A percentile compares a stretch with the other conserved stretches of the same genome.
Conservation (phyloP, 1,140 invertebrate species). For the Pseudachorutes palmiensis region DNA sequence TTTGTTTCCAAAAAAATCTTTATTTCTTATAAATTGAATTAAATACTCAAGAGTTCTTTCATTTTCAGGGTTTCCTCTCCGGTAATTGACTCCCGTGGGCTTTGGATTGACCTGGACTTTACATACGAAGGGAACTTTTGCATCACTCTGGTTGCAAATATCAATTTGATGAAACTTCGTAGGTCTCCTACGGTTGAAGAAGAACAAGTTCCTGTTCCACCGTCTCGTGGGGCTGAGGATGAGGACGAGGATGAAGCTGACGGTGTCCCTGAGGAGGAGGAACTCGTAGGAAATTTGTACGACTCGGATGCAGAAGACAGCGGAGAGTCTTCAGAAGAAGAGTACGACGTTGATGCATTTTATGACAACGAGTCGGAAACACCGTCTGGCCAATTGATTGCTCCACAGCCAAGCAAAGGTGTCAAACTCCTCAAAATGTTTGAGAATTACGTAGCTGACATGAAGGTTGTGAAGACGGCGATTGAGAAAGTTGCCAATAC, state of each 20-base stretch:
- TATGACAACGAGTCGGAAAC: neutral
- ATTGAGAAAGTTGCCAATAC: slow-evolving; percentile 72
- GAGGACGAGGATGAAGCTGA: neutral
- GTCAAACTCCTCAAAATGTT: slow-evolving; percentile 71
- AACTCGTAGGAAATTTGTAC: slow-evolving; percentile 47
- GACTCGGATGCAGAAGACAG: slow-evolving; percentile 84
- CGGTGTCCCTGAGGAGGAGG: neutral
- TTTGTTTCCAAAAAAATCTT: no score
- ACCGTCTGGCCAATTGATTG: neutral
- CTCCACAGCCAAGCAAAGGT: slow-evolving; percentile 51
- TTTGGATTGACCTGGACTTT: slow-evolving; percentile 88
- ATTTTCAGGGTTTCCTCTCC: slow-evolving; percentile 57
- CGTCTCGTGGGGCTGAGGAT: neutral
- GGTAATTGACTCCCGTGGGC: slow-evolving; percentile 69
- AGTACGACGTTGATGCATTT: slow-evolving; percentile 48
- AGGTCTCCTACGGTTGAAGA: slow-evolving; percentile 2
- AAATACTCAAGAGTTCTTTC: slow-evolving; percentile 9
- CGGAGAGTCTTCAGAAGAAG: slow-evolving; percentile 81
- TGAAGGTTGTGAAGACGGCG: slow-evolving; percentile 27
- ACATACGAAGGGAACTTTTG: slow-evolving; percentile 77
- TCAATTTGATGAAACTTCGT: slow-evolving; percentile 82
- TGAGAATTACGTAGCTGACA: slow-evolving; percentile 46
- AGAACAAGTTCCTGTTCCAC: no score
- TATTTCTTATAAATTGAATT: no score
- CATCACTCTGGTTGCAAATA: slow-evolving; percentile 88